Conservation (phyloP, 2,888 invertebrate genomes). For the Caenorhabditis sp. region DNA sequence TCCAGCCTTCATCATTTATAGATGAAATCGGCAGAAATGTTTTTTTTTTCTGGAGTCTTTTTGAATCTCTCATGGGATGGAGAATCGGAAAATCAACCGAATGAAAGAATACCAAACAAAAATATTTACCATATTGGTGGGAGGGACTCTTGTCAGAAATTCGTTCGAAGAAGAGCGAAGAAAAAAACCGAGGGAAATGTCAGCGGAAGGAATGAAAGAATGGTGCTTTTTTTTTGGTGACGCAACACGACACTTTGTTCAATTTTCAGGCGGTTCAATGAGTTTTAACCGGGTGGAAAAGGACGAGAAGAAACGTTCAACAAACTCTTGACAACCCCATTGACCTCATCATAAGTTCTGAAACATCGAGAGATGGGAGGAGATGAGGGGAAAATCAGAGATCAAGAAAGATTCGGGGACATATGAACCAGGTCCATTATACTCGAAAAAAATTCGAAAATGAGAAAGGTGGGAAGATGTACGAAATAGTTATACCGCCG, state of each 20-base stretch:
- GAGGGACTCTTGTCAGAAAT: constrained; percentile 5
- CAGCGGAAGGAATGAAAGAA: constrained; percentile 39
- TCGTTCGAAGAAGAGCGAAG: neutral
- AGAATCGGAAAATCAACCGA: constrained; percentile 19
- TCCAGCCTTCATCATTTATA: constrained; percentile 37
- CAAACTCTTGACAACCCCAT: constrained; percentile 31
- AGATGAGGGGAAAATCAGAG: neutral
- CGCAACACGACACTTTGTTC: constrained; percentile 25
- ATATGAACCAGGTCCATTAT: neutral
- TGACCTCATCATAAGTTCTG: constrained; percentile 11
- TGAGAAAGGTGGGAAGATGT: no score
- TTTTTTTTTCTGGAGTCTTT: constrained; percentile 3
- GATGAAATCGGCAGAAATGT: constrained; percentile 30
- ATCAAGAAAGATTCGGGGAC: neutral
- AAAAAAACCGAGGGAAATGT: constrained; percentile 28
- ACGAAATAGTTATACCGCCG: no score
- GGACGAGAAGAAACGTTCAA: constrained; percentile 14
- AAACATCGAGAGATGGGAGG: neutral
- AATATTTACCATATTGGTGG: constrained; percentile 22
- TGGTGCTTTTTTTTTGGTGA: constrained; percentile 22
- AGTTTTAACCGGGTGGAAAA: neutral
- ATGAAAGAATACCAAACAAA: constrained; percentile 30
- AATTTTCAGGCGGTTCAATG: constrained; percentile 21
- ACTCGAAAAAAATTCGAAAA: no score
- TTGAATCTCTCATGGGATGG: constrained; percentile 27